Conservation (phyloP, 2,797 vertebrate genomes). For the Cirrhinus molitorella region DNA sequence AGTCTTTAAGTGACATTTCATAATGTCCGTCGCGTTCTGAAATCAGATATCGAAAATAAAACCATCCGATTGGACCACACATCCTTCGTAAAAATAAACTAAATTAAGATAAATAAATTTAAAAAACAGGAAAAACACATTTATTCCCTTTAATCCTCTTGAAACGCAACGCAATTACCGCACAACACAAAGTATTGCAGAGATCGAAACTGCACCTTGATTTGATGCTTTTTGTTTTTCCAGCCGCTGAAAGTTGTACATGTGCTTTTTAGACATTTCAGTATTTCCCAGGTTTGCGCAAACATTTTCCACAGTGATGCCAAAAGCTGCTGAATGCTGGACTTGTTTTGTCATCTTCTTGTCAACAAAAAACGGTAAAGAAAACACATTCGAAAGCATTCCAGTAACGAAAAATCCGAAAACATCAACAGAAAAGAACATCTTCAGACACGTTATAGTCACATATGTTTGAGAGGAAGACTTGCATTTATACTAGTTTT, state of each 20-base stretch:
- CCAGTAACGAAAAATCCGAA: constrained; percentile 65
- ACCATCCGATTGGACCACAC: constrained; percentile 72
- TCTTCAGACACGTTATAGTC: constrained; percentile 70
- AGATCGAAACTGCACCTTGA: constrained; percentile 66
- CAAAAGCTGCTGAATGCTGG: constrained; percentile 78
- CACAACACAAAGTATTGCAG: constrained; percentile 69
- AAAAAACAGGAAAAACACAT: constrained; percentile 65
- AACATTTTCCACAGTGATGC: constrained; percentile 81
- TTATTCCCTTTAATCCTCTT: constrained; percentile 81
- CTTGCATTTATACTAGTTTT: constrained; percentile 85
- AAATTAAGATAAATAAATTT: constrained; percentile 73
- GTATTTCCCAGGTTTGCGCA: constrained; percentile 60
- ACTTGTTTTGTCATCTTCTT: constrained; percentile 71
- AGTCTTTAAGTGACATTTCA: constrained; percentile 81
- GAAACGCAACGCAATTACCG: constrained; percentile 73
- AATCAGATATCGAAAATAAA: constrained; percentile 80
- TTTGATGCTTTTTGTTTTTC: constrained; percentile 43
- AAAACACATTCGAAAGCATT: constrained; percentile 64
- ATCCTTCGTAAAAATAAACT: constrained; percentile 63
- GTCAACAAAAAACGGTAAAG: constrained; percentile 35
- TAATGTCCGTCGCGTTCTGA: constrained; percentile 77
- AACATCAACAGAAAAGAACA: constrained; percentile 60
- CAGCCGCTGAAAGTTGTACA: constrained; percentile 29
- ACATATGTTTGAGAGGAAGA: constrained; percentile 85
- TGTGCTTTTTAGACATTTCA: constrained; percentile 47